Evolutionary conservation across 2,888 invertebrate species (phyloP).

Genomic region (Anthrax anthrax): DNA sequence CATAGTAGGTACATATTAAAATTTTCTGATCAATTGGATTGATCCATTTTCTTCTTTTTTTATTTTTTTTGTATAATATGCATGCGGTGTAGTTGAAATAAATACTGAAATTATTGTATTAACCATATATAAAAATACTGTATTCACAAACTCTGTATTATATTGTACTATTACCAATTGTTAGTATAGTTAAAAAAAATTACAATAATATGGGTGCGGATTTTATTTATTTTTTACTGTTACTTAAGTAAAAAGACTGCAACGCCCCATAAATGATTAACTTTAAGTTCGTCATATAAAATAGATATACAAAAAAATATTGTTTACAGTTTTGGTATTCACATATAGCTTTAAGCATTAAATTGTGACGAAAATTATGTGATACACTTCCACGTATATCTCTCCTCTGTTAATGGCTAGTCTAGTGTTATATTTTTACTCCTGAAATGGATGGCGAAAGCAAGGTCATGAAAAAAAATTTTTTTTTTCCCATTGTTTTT

Average conservation of each 20-base stretch:
- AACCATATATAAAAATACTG: too few relatives aligned
- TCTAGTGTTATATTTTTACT: neutral
- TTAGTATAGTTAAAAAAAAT: too few relatives aligned
- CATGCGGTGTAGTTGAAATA: too few relatives aligned
- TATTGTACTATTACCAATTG: too few relatives aligned
- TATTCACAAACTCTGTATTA: too few relatives aligned
- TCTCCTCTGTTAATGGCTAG: too few relatives aligned
- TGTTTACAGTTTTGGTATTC: neutral
- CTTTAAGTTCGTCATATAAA: neutral
- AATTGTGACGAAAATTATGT: constrained; percentile 2
- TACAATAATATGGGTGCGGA: neutral
- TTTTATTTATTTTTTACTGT: neutral
- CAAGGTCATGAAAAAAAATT: constrained; percentile 13
- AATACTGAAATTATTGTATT: too few relatives aligned
- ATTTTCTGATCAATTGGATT: constrained; percentile 6
- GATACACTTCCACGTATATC: constrained; percentile 5
- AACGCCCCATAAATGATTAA: constrained; percentile 4
- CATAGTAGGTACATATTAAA: too few relatives aligned
- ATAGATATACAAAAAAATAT: neutral
- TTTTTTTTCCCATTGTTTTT: neutral
- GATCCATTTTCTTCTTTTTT: constrained; percentile 11
- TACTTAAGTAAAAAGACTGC: neutral
- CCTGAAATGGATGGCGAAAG: constrained; percentile 12
- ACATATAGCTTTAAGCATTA: neutral
- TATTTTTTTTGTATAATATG: too few relatives aligned